A percentile compares a stretch with the other conserved stretches of the same genome.
phyloP scores from a whole-genome alignment of 1,140 invertebrate species.

The Lasioglossum baleicum region DNA sequence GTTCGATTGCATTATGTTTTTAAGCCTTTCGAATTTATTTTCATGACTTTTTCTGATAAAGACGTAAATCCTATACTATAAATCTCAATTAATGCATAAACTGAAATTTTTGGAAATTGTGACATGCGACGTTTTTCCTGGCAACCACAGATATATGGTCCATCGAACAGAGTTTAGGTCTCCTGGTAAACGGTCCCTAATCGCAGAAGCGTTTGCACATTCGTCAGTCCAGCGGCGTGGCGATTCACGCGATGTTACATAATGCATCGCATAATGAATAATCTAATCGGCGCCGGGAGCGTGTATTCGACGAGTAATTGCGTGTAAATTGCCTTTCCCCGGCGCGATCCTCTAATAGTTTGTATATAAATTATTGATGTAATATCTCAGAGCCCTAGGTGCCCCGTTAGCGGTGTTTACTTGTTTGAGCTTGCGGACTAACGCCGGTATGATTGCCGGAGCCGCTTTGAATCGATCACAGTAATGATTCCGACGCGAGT shows the following conservation, averaged over 20 bases:
- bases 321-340: not conserved
- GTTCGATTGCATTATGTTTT: no score
- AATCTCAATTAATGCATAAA: no score
- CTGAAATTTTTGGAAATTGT: no score
- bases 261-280: not conserved
- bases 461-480: conserved; percentile 26
- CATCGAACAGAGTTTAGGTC: no score
- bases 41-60: no score
- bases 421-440: conserved; percentile 19
- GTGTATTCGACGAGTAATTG: not conserved
- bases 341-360: not conserved
- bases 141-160: no score
- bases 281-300: not conserved
- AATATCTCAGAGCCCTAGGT: not conserved
- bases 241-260: not conserved
- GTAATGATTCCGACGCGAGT: conserved; percentile 28
- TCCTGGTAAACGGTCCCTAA: no score
- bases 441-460: conserved; percentile 28
- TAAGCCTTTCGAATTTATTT: no score
- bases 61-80: no score
- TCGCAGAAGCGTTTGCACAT: not conserved
- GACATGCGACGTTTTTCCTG: no score
- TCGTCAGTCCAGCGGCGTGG: not conserved
- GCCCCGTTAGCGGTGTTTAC: conserved; percentile 33
- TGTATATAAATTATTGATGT: conserved; percentile 28